These are phyloP conservation scores for Pipistrellus kuhlii DNA, from an alignment of 2,797 vertebrate genomes.

Conservation along the genomic window DNA sequence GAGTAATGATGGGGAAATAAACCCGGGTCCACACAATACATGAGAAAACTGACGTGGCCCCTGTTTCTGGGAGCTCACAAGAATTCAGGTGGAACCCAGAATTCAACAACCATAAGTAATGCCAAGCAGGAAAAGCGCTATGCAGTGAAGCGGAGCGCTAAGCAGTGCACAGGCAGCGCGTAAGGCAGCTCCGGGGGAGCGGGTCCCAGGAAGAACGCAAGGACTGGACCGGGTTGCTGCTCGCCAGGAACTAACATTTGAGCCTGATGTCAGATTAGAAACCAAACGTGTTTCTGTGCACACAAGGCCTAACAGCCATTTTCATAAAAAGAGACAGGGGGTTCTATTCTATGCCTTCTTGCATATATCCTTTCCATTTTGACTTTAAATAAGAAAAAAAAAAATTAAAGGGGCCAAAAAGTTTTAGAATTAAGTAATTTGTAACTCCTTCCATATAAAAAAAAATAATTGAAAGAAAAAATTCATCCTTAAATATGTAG, in stretches of 20 bases:
- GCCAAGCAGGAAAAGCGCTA: background rate
- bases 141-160: background rate
- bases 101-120: background rate
- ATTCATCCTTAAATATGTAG: background rate
- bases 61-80: background rate
- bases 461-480: constrained; percentile 43
- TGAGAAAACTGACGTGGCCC: background rate
- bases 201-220: background rate
- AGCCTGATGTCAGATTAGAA: background rate
- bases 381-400: constrained; percentile 37
- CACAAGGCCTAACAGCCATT: background rate
- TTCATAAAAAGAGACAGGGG: background rate
- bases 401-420: background rate
- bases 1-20: background rate
- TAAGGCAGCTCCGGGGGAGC: rapidly evolving
- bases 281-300: background rate
- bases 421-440: constrained; percentile 18
- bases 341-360: background rate
- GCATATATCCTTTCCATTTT: background rate
- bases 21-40: background rate
- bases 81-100: background rate
- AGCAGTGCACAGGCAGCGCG: rapidly evolving
- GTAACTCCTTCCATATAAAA: background rate
- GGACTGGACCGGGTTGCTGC: background rate
- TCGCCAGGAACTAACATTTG: background rate